These are phyloP conservation scores for Eulemur coronatus DNA, from an alignment of 2,797 vertebrate genomes.

Conservation along the genomic window DNA sequence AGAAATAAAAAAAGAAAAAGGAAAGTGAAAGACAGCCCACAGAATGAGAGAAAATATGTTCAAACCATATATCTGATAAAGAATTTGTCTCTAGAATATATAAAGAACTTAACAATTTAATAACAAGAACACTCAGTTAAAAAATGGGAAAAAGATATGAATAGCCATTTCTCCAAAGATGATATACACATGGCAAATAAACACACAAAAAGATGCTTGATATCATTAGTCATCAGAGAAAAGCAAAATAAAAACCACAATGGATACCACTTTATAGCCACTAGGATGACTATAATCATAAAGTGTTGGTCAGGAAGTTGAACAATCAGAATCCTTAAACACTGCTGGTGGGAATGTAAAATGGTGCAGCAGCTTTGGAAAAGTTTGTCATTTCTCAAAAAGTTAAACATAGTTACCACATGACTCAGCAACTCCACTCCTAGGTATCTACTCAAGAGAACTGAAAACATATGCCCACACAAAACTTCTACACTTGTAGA, in stretches of 20 bases:
- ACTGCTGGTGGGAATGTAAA: no score
- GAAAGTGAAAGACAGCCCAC: not conserved
- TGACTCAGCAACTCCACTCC: not conserved
- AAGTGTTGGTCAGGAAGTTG: not conserved
- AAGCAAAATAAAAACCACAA: not conserved
- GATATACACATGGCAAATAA: no score
- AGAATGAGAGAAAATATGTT: not conserved
- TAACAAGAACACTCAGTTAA: not conserved
- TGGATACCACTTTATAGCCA: not conserved
- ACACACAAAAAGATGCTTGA: no score
- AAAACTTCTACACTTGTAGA: not conserved
- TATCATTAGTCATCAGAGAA: not conserved
- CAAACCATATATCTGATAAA: not conserved
- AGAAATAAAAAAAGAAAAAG: not conserved
- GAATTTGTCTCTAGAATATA: not conserved
- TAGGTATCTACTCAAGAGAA: not conserved
- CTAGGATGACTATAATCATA: not conserved
- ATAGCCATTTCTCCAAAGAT: no score
- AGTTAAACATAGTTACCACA: not conserved
- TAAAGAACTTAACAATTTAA: not conserved
- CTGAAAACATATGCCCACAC: not conserved
- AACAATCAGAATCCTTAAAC: not conserved
- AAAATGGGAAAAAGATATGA: not conserved
- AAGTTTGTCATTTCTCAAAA: not conserved
- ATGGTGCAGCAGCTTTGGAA: no score